Conservation (phyloP, 2,113 vertebrate species). For the Rhineura floridana region DNA sequence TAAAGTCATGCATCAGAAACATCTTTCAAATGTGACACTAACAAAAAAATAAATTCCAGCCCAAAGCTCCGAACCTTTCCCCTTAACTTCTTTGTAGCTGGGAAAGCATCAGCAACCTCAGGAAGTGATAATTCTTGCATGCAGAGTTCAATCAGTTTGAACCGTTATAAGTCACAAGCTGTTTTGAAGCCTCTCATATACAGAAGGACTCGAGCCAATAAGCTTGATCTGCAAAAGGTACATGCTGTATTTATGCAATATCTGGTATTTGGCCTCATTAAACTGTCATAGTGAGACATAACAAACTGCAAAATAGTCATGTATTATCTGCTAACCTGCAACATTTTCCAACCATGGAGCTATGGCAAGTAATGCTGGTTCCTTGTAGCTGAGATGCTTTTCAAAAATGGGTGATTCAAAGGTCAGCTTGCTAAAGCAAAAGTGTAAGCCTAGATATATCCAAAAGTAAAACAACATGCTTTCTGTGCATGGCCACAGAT, state of each 20-base stretch:
- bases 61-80: background rate
- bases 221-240: background rate
- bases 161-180: background rate
- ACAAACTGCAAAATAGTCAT: rapidly evolving
- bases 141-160: rapidly evolving
- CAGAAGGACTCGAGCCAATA: rapidly evolving
- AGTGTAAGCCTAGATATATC: background rate
- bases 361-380: background rate
- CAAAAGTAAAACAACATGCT: background rate
- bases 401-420: background rate
- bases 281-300: background rate
- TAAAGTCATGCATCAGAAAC: background rate
- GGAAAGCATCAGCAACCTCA: rapidly evolving
- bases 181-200: rapidly evolving
- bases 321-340: background rate
- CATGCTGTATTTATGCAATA: rapidly evolving
- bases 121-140: background rate
- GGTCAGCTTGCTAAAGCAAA: background rate
- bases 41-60: rapidly evolving
- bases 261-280: background rate
- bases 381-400: background rate
- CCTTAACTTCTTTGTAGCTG: background rate
- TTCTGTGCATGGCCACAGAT: background rate
- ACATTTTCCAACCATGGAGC: rapidly evolving
- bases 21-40: background rate